phyloP scores from a whole-genome alignment of 2,888 invertebrate genomes.

The Euplagia quadripunctaria region DNA sequence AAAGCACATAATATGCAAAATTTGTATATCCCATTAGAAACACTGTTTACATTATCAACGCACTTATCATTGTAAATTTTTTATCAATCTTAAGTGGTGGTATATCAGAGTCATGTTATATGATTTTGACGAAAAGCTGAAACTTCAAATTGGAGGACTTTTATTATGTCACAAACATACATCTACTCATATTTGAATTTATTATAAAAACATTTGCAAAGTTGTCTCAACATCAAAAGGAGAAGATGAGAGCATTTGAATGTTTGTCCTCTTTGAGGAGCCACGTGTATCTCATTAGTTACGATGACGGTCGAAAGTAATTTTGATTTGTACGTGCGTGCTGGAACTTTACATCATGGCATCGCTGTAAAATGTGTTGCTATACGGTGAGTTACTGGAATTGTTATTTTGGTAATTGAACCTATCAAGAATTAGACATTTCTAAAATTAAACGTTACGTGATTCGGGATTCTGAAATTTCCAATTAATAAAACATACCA shows the following conservation, averaged over 20 bases:
- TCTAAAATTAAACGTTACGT: too few relatives aligned
- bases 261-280: background rate
- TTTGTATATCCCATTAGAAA: background rate
- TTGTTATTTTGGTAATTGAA: background rate
- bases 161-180: background rate
- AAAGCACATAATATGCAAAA: background rate
- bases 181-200: background rate
- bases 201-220: background rate
- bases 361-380: background rate
- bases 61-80: background rate
- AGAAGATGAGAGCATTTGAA: background rate
- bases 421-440: background rate
- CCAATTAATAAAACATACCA: too few relatives aligned
- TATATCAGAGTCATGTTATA: background rate
- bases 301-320: background rate
- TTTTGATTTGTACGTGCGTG: background rate
- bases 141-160: background rate
- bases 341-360: background rate
- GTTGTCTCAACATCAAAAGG: background rate
- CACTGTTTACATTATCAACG: background rate
- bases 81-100: background rate
- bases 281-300: background rate
- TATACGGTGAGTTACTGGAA: background rate
- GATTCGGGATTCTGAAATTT: too few relatives aligned
- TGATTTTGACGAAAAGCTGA: background rate